Percentiles rank a stretch among this genome's conserved stretches.
Conservation (phyloP, 2,113 vertebrate species). For the Brachyhypopomus occidentalis region DNA sequence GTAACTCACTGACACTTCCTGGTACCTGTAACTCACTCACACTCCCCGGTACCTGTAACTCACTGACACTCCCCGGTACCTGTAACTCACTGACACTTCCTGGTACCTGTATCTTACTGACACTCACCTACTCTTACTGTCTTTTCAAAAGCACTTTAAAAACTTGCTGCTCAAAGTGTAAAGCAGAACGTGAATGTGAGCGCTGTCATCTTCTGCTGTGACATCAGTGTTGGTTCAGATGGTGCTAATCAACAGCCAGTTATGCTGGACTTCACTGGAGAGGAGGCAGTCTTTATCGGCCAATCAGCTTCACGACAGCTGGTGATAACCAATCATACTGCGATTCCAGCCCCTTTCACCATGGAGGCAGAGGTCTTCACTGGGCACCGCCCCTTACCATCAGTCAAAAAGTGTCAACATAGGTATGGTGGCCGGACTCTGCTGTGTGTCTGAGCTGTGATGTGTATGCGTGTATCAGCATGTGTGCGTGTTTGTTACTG, state of each 20-base stretch:
- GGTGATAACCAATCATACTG: constrained; percentile 81
- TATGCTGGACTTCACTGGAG: constrained; percentile 81
- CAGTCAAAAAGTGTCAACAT: constrained; percentile 37
- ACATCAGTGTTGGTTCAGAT: constrained; percentile 57
- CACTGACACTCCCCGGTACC: no score
- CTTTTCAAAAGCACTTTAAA: background rate
- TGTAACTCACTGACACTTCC: no score
- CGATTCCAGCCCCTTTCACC: constrained; percentile 78
- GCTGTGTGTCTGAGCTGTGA: background rate
- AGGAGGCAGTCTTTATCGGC: constrained; percentile 67
- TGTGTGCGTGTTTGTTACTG: background rate
- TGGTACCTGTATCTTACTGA: no score
- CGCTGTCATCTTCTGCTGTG: constrained; percentile 17
- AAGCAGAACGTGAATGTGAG: background rate
- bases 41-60: no score
- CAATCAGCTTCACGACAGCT: constrained; percentile 71
- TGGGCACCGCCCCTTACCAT: constrained; percentile 48
- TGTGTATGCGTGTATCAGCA: background rate
- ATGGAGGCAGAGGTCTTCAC: constrained; percentile 81
- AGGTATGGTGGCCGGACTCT: constrained; percentile 54
- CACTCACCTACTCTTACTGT: constrained; percentile 27
- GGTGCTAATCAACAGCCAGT: constrained; percentile 44
- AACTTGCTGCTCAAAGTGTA: no score
- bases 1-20: no score
- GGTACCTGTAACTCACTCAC: no score